Conservation (phyloP, 2,888 invertebrate genomes). For the Prenolepis imparis region DNA sequence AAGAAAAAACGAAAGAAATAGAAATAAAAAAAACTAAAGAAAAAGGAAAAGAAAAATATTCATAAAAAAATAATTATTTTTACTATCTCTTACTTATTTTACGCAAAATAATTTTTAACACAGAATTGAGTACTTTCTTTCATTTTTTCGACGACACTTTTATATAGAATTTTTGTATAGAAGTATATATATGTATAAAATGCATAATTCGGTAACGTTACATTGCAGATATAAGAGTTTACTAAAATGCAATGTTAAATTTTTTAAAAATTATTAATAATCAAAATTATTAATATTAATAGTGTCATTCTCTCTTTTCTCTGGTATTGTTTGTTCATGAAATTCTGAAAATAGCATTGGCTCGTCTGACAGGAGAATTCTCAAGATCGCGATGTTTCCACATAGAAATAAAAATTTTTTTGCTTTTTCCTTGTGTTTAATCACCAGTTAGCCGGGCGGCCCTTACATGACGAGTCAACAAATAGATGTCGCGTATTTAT, state of each 20-base stretch:
- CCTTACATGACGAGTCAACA: conserved; percentile 75
- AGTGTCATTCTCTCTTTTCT: background rate
- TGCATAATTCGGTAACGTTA: background rate
- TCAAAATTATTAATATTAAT: background rate
- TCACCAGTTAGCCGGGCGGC: conserved; percentile 74
- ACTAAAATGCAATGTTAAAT: background rate
- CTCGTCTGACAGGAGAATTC: conserved; percentile 29
- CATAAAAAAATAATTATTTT: background rate
- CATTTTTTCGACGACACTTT: background rate
- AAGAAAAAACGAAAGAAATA: background rate
- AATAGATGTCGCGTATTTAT: conserved; percentile 80
- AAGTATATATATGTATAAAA: background rate
- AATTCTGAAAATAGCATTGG: conserved; percentile 28
- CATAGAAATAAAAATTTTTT: conserved; percentile 49
- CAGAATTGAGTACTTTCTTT: background rate
- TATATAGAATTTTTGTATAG: background rate
- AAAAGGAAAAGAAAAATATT: background rate
- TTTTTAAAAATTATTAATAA: background rate
- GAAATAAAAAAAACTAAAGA: background rate
- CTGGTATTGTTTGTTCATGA: background rate
- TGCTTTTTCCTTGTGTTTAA: conserved; percentile 69
- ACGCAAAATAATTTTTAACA: background rate
- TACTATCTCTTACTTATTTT: background rate
- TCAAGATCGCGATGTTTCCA: conserved; percentile 57
- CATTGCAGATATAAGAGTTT: background rate